These are phyloP conservation scores for Chloroclysta siterata DNA, from an alignment of 2,888 invertebrate genomes.

Conservation along the genomic window DNA sequence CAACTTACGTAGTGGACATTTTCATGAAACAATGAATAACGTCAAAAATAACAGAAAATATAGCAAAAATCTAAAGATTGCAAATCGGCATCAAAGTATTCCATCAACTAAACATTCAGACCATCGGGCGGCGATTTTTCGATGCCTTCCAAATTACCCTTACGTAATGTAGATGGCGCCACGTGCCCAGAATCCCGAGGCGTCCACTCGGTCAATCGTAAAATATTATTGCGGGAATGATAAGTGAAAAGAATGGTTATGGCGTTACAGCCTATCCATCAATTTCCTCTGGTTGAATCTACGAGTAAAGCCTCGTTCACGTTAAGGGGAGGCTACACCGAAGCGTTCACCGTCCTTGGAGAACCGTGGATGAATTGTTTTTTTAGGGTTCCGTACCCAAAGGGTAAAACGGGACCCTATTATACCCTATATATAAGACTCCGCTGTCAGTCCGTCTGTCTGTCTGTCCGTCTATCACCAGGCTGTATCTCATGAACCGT, in stretches of 20 bases:
- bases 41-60: neutral
- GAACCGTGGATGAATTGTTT: too few relatives aligned
- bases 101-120: slow-evolving; percentile 36
- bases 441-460: too few relatives aligned
- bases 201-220: slow-evolving; percentile 41
- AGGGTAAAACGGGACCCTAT: too few relatives aligned
- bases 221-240: slow-evolving; percentile 41
- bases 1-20: too few relatives aligned
- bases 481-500: too few relatives aligned
- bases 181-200: slow-evolving; percentile 37
- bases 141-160: slow-evolving; percentile 41
- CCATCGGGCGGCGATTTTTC: slow-evolving; percentile 37
- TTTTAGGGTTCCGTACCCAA: too few relatives aligned
- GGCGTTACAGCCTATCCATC: slow-evolving; percentile 26
- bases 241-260: slow-evolving; percentile 35
- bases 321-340: too few relatives aligned
- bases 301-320: neutral
- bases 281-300: slow-evolving; percentile 6
- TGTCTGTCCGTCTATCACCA: too few relatives aligned
- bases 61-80: slow-evolving; percentile 2
- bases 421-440: too few relatives aligned
- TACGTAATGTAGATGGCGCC: slow-evolving; percentile 46
- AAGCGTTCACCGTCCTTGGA: too few relatives aligned
- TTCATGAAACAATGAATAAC: too few relatives aligned
- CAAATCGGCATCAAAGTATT: slow-evolving; percentile 16